phyloP scores from a whole-genome alignment of 2,113 vertebrate species.

The Grantiella picta region DNA sequence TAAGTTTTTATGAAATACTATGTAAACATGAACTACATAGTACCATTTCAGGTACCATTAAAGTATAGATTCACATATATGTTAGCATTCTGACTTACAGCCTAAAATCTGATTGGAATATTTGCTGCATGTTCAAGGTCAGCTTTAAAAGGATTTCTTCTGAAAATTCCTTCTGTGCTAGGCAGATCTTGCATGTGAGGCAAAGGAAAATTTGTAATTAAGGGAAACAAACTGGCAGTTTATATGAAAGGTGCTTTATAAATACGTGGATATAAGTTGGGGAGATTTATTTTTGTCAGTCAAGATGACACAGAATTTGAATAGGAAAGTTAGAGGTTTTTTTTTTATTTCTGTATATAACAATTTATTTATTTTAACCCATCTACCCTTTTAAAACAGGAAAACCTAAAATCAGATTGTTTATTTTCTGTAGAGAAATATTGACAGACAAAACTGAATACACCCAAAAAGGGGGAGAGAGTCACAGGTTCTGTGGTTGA shows the following conservation, averaged over 20 bases:
- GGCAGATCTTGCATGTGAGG: not conserved
- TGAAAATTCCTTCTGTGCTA: not conserved
- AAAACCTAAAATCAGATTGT: not conserved
- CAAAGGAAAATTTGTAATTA: not conserved
- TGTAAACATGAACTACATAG: not conserved
- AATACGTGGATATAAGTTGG: not conserved
- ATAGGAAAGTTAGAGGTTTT: not conserved
- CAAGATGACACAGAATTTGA: not conserved
- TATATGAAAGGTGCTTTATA: not conserved
- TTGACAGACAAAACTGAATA: not conserved
- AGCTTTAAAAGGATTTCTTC: not conserved
- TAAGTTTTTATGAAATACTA: not conserved
- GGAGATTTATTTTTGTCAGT: not conserved
- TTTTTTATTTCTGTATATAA: not conserved
- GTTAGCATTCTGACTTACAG: not conserved
- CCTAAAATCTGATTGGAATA: not conserved
- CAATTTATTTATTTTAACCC: not conserved
- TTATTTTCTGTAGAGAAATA: not conserved
- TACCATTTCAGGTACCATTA: not conserved
- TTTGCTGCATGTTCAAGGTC: not conserved
- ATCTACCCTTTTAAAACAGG: not conserved
- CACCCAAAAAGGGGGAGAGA: not conserved
- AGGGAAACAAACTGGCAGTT: not conserved
- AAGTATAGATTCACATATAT: not conserved
- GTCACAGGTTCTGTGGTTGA: not conserved